Evolutionary conservation across 2,888 invertebrate species (phyloP), one percentile per base, ranked within the genome.

Genomic region (Oscheius myriophilus): DNA sequence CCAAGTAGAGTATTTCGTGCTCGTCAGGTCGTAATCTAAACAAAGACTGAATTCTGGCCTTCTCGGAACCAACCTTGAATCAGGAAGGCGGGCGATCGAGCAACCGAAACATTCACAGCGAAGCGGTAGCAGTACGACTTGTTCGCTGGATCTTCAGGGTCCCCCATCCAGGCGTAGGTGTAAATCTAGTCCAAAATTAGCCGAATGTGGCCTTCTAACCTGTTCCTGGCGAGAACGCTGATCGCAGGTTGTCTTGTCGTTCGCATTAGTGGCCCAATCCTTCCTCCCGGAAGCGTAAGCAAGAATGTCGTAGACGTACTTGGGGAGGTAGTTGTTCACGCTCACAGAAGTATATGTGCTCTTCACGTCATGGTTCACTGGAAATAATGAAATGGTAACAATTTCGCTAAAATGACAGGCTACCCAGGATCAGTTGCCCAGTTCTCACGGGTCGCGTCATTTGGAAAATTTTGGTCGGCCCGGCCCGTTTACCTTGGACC

Each of bases 71-170:
- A 14, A 83, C 82, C 79, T 43, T 74, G 63, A 18, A 76, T 78
- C 1, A 81, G 69, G 58, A 84, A 82, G 21, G 84, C 83, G 16
- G 84, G 84, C 4, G 84, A 85, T 11, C 62, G 62, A 33, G 75
- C 77, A 33, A 52, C 14, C 33, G 68, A 69, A 58, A 58, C n/a
- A 63, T 74, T 70, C 33, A 75, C 65, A 14, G 78, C 68, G 3
- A 81, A 78, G 26, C 73, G 70, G 45, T 78, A 81, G 67, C 84
- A 84, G 39, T 69, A 68, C 25, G 71, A 79, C 18, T 68, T 69
- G 18, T 74, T 73, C 1, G 71, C 69, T 21, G 55, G 53, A 0
- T 75, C 72, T n/a, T n/a, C n/a, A n/a, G n/a, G n/a, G 55, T 80
- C 79, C 41, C 73, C 73, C 55, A 82, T 76, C 85, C 85, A 85